Conservation (phyloP, 2,113 vertebrate genomes). For the Prionailurus viverrinus region DNA sequence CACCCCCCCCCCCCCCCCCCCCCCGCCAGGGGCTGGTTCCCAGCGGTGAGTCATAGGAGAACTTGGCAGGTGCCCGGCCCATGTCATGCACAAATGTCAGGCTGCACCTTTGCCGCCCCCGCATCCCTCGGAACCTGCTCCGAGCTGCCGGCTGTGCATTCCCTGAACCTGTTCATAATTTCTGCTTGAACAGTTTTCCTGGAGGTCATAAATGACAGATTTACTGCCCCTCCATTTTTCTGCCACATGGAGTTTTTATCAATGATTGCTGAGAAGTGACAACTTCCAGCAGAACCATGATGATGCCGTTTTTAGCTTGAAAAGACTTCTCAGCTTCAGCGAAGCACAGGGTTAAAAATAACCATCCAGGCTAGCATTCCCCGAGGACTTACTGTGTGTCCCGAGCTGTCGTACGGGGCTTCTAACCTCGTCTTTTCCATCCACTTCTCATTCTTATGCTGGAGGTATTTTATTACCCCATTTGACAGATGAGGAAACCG, state of each 20-base stretch:
- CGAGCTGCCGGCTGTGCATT: neutral
- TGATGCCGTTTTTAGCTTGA: neutral
- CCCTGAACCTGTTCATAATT: neutral
- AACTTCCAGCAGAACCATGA: neutral
- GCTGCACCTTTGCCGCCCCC: neutral
- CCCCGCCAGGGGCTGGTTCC: neutral
- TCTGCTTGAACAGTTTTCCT: neutral
- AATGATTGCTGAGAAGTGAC: neutral
- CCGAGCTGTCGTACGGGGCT: rapidly evolving
- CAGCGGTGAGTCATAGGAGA: neutral
- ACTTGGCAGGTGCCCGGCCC: neutral
- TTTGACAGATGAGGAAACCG: neutral
- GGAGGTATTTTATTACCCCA: neutral
- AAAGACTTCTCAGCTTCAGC: neutral
- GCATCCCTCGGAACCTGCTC: neutral
- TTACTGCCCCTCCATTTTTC: neutral
- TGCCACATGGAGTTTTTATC: neutral
- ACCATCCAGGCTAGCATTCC: too few relatives aligned
- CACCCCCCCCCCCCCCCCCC: neutral
- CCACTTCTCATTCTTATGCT: rapidly evolving
- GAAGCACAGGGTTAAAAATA: neutral
- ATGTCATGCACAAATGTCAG: neutral
- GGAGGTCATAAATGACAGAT: constrained; percentile 38
- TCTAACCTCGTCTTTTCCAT: neutral
- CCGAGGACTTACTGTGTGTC: neutral